A percentile compares a stretch with the other conserved stretches of the same genome.
Evolutionary conservation across 2,113 vertebrate genomes (phyloP).

Genomic region (Tiliqua scincoides): DNA sequence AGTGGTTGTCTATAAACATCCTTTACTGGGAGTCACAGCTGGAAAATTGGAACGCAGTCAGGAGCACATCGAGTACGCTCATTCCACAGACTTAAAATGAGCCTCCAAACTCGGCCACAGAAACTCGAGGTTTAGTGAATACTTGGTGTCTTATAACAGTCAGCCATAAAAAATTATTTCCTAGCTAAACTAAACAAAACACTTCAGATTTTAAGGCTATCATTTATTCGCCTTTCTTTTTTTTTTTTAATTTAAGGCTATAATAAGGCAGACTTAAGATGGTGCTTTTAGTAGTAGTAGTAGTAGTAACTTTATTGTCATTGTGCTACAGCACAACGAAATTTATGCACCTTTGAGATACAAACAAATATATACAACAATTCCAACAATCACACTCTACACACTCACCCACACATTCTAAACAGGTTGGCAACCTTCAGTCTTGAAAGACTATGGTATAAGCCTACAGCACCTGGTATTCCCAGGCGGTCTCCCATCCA

Average conservation of each 20-base stretch:
- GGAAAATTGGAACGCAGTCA: conserved; percentile 43
- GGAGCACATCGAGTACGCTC: conserved; percentile 24
- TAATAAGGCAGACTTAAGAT: conserved; percentile 65
- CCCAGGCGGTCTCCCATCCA: too few relatives aligned
- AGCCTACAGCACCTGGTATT: too few relatives aligned
- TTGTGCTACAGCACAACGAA: too few relatives aligned
- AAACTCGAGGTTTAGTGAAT: conserved; percentile 53
- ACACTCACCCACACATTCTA: too few relatives aligned
- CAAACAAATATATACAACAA: too few relatives aligned
- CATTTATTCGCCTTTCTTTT: conserved; percentile 49
- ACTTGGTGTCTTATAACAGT: conserved; percentile 46
- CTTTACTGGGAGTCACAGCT: conserved; percentile 44
- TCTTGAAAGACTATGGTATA: too few relatives aligned
- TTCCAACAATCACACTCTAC: too few relatives aligned
- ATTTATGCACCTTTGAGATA: too few relatives aligned
- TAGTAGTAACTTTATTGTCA: too few relatives aligned
- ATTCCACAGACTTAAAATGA: conserved; percentile 40
- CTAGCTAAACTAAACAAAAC: conserved; percentile 50
- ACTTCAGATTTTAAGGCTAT: conserved; percentile 36
- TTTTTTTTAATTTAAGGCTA: conserved; percentile 57
- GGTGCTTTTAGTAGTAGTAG: too few relatives aligned
- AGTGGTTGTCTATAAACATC: conserved; percentile 40
- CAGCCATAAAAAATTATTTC: conserved; percentile 59
- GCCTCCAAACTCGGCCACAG: conserved; percentile 32
- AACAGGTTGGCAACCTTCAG: too few relatives aligned